Evolutionary conservation across 2,797 vertebrate species (phyloP).

Genomic region (Caiman crocodilus): DNA sequence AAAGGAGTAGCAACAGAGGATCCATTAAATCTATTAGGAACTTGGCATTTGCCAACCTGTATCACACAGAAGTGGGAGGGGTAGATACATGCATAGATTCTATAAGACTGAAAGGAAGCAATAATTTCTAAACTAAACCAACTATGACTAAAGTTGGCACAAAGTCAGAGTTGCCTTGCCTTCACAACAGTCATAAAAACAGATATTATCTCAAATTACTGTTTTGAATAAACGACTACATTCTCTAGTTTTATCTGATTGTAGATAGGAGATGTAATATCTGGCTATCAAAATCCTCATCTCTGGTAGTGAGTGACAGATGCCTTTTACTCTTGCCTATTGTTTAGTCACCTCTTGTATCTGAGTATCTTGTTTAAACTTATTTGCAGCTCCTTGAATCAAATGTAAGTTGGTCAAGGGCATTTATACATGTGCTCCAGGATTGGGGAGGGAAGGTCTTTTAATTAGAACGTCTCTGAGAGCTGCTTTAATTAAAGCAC

Average conservation of each 20-base stretch:
- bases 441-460: too few relatives aligned
- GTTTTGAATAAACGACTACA: not conserved
- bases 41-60: not conserved
- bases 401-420: too few relatives aligned
- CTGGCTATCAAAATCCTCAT: too few relatives aligned
- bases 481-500: too few relatives aligned
- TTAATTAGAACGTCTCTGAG: too few relatives aligned
- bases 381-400: not conserved
- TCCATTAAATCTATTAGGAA: not conserved
- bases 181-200: too few relatives aligned
- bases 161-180: fast-evolving
- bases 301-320: fast-evolving
- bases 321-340: not conserved
- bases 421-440: not conserved
- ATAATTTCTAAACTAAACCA: not conserved
- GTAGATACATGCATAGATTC: not conserved
- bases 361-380: not conserved
- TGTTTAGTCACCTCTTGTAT: not conserved
- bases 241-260: not conserved
- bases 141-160: not conserved
- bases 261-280: too few relatives aligned
- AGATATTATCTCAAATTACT: not conserved
- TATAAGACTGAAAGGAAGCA: not conserved
- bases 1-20: not conserved
- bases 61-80: not conserved